Evolutionary conservation across 1,140 invertebrate genomes (phyloP).

Genomic region (Apis dorsata): DNA sequence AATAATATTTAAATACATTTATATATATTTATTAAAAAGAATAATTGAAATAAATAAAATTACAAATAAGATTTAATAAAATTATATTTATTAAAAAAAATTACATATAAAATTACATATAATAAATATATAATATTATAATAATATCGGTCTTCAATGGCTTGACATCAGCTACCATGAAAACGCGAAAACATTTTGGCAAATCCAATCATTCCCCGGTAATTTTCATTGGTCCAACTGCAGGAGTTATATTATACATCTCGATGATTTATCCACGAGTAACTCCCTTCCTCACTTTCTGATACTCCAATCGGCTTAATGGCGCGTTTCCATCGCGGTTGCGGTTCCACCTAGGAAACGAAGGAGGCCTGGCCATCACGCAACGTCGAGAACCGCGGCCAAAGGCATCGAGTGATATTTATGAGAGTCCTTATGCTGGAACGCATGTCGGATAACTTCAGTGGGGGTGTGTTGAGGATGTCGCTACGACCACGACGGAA

Average conservation of each 20-base stretch:
- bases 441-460: slow-evolving; percentile 5
- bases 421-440: slow-evolving; percentile 37
- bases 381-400: slow-evolving; percentile 22
- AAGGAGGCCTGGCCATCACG: neutral
- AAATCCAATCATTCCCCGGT: neutral
- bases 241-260: neutral
- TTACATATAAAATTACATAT: no score
- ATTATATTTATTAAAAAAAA: no score
- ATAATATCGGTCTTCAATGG: no score
- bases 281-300: no score
- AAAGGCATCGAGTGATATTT: slow-evolving; percentile 33
- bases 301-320: slow-evolving; percentile 34
- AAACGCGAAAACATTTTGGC: no score
- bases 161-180: no score
- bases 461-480: slow-evolving; percentile 19
- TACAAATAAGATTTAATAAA: no score
- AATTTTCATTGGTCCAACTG: slow-evolving; percentile 10
- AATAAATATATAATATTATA: no score
- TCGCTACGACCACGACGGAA: slow-evolving; percentile 23
- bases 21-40: no score
- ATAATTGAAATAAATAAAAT: no score
- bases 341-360: neutral
- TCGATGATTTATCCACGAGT: slow-evolving; percentile 11
- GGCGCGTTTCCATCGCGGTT: neutral
- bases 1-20: no score